Conservation (phyloP, 2,888 invertebrate genomes). For the Augochlorella aurata region DNA sequence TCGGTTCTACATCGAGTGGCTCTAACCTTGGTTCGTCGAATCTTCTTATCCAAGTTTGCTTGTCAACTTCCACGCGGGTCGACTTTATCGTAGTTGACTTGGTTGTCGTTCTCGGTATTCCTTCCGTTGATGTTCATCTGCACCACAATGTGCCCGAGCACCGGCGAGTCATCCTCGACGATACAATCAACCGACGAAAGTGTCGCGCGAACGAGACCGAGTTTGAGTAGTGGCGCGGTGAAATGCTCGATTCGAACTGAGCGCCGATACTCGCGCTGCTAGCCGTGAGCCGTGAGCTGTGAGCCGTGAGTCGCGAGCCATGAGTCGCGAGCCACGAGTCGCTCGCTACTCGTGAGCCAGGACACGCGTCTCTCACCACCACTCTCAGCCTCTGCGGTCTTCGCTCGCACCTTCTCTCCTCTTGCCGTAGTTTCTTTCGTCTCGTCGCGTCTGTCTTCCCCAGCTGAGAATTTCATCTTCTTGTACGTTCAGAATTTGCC, state of each 20-base stretch:
- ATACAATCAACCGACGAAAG: not conserved
- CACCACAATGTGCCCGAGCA: constrained; percentile 58
- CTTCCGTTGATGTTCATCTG: not conserved
- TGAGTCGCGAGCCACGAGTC: not conserved
- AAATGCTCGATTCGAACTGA: constrained; percentile 65
- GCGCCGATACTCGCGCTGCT: constrained; percentile 52
- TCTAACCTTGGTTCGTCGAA: constrained; percentile 5
- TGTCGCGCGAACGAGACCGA: not conserved
- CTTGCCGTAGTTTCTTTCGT: not conserved
- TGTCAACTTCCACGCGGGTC: constrained; percentile 1
- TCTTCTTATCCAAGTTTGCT: not conserved
- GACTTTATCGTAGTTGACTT: not conserved
- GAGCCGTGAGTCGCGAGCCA: constrained; percentile 1
- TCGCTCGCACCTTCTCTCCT: constrained; percentile 3
- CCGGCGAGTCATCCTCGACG: constrained; percentile 58
- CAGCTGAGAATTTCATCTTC: constrained; percentile 24
- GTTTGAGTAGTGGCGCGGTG: constrained; percentile 33
- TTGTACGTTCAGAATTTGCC: not conserved
- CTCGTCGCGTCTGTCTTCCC: constrained; percentile 2
- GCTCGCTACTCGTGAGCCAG: not conserved
- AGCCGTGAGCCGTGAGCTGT: constrained; percentile 10
- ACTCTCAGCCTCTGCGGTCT: not conserved
- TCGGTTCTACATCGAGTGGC: not conserved
- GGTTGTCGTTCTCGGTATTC: not conserved
- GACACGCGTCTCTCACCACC: constrained; percentile 22